Conservation (phyloP, 2,888 invertebrate species). For the Thymelicus lineola region DNA sequence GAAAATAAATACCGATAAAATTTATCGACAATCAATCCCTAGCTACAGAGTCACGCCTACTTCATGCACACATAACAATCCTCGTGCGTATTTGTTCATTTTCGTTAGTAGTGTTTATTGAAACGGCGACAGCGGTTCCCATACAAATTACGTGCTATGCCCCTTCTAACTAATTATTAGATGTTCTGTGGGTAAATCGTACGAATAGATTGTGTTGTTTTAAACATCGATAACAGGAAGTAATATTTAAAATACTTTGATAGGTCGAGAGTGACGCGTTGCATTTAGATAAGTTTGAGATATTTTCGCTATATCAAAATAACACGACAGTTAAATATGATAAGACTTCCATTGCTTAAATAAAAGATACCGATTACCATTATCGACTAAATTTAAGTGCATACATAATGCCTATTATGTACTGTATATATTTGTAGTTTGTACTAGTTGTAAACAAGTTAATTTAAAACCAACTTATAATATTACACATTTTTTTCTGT, state of each 20-base stretch:
- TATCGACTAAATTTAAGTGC: neutral
- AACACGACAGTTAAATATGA: neutral
- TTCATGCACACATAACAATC: no score
- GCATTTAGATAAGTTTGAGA: neutral
- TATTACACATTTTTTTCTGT: neutral
- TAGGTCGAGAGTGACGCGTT: neutral
- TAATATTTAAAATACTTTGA: neutral
- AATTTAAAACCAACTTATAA: neutral
- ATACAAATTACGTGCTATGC: no score
- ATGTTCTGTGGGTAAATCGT: constrained; percentile 4
- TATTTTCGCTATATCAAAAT: neutral
- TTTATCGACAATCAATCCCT: no score
- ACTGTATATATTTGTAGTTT: neutral
- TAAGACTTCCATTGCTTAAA: neutral
- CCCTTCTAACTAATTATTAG: no score
- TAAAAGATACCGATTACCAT: neutral
- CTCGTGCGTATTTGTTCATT: no score
- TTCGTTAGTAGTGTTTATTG: no score
- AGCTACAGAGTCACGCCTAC: no score
- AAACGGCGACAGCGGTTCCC: no score
- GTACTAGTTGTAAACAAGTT: neutral
- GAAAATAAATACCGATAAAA: no score
- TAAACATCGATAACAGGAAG: neutral
- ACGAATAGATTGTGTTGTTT: neutral
- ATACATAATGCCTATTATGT: neutral